Conservation (phyloP, 1,140 invertebrate genomes). For the Drosophila bipectinata region DNA sequence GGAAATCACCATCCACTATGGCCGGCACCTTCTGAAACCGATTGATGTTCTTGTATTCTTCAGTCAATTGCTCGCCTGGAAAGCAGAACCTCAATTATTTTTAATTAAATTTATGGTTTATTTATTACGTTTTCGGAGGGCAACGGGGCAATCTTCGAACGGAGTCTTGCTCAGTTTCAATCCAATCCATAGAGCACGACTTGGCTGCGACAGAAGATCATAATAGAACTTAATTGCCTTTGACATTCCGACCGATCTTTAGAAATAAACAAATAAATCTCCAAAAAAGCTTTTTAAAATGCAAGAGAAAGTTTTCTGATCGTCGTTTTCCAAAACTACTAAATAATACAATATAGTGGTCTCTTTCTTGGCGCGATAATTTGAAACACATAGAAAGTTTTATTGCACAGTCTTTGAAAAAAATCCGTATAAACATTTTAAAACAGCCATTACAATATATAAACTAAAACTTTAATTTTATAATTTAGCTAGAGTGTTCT, state of each 20-base stretch:
- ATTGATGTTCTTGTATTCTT: slow-evolving; percentile 90
- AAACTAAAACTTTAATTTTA: too few relatives aligned
- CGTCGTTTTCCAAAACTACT: neutral
- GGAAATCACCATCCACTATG: slow-evolving; percentile 90
- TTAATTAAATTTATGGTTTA: slow-evolving; percentile 52
- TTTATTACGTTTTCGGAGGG: slow-evolving; percentile 86
- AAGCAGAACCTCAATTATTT: slow-evolving; percentile 49
- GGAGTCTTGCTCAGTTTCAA: slow-evolving; percentile 87
- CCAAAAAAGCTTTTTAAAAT: neutral
- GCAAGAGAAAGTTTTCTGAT: neutral
- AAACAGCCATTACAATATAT: neutral
- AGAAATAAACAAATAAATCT: neutral
- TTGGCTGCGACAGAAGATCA: slow-evolving; percentile 91
- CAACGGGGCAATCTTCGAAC: slow-evolving; percentile 86
- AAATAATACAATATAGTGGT: neutral
- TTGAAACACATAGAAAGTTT: neutral
- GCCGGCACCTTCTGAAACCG: slow-evolving; percentile 90
- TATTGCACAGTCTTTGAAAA: neutral
- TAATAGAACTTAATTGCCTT: slow-evolving; percentile 87
- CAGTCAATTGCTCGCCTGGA: slow-evolving; percentile 89
- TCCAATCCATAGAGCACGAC: slow-evolving; percentile 89
- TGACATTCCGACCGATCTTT: slow-evolving; percentile 51
- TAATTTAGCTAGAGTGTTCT: slow-evolving; percentile 2
- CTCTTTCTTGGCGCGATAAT: neutral
- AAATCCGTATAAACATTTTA: neutral